Conservation (phyloP, 2,797 vertebrate species). For the Acanthornis magna region DNA sequence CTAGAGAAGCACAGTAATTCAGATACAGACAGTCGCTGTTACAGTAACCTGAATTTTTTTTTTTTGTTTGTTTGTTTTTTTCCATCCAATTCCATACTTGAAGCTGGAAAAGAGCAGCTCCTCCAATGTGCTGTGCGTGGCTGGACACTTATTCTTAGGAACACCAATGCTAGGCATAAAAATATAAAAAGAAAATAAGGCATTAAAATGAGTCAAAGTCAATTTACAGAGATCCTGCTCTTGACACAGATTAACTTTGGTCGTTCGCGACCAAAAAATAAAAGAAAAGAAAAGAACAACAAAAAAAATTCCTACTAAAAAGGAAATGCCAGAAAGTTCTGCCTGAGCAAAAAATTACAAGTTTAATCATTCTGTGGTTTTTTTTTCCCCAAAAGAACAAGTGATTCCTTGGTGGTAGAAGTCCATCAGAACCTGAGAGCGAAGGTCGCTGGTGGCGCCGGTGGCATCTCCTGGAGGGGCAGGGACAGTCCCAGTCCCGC, state of each 20-base stretch:
- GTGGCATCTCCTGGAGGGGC: not conserved
- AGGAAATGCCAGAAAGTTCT: conserved; percentile 48
- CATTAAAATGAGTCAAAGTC: conserved; percentile 35
- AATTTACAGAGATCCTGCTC: conserved; percentile 54
- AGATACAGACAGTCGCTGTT: conserved; percentile 35
- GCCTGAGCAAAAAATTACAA: conserved; percentile 59
- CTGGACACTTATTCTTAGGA: conserved; percentile 16
- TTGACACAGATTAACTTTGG: conserved; percentile 13
- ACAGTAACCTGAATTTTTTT: conserved; percentile 14
- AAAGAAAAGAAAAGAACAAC: not conserved
- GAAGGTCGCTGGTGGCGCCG: not conserved
- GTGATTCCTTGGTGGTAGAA: conserved; percentile 46
- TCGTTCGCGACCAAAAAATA: not conserved
- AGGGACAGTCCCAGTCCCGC: not conserved
- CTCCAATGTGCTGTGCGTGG: conserved; percentile 31
- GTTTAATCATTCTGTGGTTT: not conserved
- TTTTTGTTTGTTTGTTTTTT: not conserved
- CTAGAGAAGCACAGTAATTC: conserved; percentile 41
- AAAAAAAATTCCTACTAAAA: not conserved
- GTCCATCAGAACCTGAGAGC: conserved; percentile 68
- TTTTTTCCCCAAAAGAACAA: not conserved
- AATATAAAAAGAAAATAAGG: conserved; percentile 56
- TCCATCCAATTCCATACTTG: not conserved
- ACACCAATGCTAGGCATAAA: conserved; percentile 46
- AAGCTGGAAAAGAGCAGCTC: conserved; percentile 32